phyloP scores from a whole-genome alignment of 2,113 vertebrate species.

The Perca fluviatilis region DNA sequence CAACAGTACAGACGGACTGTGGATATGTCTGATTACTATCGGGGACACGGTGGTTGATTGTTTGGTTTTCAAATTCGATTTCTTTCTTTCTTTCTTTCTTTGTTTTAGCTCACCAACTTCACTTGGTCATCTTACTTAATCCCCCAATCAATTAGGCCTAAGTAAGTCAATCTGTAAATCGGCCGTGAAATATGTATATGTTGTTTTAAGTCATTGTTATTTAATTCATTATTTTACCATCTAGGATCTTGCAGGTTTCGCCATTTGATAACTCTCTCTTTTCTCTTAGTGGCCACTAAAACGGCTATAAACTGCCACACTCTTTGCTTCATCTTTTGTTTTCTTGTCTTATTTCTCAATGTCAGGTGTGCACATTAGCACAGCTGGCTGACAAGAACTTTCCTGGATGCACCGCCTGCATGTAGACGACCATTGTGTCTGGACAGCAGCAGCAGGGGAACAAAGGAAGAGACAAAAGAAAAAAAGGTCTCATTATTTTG shows the following conservation, averaged over 20 bases:
- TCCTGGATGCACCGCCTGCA: constrained; percentile 33
- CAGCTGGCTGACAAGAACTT: constrained; percentile 47
- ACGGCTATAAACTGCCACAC: not conserved
- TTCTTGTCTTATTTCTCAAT: not conserved
- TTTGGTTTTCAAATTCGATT: not conserved
- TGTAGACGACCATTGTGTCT: constrained; percentile 73
- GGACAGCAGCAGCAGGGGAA: constrained; percentile 61
- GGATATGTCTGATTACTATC: not conserved
- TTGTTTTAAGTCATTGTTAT: not conserved
- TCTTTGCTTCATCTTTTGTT: not conserved
- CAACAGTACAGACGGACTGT: constrained; percentile 54
- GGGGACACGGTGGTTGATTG: not conserved
- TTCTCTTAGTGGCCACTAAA: not conserved
- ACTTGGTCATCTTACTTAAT: not conserved
- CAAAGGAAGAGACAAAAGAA: constrained; percentile 67
- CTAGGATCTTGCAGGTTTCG: not conserved
- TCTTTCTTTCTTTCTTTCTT: constrained; percentile 10
- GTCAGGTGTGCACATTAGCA: constrained; percentile 3
- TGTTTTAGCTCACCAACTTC: constrained; percentile 26
- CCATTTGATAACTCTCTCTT: constrained; percentile 12
- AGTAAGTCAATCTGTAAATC: not conserved
- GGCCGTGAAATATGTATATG: not conserved
- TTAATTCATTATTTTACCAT: not conserved
- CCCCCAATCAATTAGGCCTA: not conserved
- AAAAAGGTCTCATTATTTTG: constrained; percentile 33